phyloP scores from a whole-genome alignment of 2,113 vertebrate genomes.

The Epinephelus fuscoguttatus region DNA sequence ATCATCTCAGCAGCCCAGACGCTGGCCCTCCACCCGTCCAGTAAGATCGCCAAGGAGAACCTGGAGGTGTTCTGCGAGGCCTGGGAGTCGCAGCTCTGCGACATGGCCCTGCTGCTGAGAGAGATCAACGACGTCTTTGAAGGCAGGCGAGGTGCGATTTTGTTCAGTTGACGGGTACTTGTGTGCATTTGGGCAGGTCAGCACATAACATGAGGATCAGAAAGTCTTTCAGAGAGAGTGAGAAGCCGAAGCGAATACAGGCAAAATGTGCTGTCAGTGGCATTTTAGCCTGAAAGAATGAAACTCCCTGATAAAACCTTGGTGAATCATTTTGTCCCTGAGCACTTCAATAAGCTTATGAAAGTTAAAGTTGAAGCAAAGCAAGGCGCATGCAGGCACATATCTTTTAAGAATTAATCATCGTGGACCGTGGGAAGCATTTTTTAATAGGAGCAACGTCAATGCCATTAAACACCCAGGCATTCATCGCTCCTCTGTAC shows the following conservation, averaged over 20 bases:
- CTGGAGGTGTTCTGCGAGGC: conserved; percentile 99
- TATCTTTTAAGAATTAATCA: conserved; percentile 40
- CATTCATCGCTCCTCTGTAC: conserved; percentile 36
- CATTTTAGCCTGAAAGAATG: conserved; percentile 12
- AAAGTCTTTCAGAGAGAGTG: neutral
- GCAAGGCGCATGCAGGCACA: conserved; percentile 3
- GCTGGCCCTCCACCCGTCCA: conserved; percentile 95
- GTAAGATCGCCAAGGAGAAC: conserved; percentile 99
- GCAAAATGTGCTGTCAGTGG: neutral
- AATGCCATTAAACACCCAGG: conserved; percentile 31
- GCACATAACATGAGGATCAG: neutral
- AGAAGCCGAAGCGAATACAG: neutral
- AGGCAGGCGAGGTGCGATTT: conserved; percentile 92
- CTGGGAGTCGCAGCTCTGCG: conserved; percentile 97
- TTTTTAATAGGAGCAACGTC: conserved; percentile 26
- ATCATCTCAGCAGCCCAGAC: conserved; percentile 98
- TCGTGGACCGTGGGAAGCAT: conserved; percentile 19
- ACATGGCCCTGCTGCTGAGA: conserved; percentile 92
- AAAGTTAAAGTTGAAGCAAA: conserved; percentile 17
- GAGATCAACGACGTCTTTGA: conserved; percentile 97
- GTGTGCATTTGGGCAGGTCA: conserved; percentile 3
- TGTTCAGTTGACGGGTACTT: neutral
- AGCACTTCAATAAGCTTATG: conserved; percentile 15
- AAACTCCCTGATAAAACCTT: conserved; percentile 14
- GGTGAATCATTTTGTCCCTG: conserved; percentile 37